These are phyloP conservation scores for Drosophila bocki DNA, from an alignment of 1,140 invertebrate genomes.

Conservation along the genomic window DNA sequence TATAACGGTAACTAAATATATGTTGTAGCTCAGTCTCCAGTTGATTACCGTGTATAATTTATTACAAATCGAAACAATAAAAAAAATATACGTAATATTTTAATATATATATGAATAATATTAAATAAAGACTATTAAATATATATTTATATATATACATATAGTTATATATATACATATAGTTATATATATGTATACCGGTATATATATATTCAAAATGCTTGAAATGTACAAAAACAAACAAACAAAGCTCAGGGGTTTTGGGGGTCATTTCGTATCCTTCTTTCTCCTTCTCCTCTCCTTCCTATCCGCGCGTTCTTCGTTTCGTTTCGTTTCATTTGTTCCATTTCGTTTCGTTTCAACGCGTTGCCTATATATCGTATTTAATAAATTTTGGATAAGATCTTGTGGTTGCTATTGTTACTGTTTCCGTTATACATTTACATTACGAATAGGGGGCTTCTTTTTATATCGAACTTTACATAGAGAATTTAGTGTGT, in stretches of 20 bases:
- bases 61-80: conserved; percentile 70
- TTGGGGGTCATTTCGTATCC: conserved; percentile 14
- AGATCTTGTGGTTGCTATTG: conserved; percentile 32
- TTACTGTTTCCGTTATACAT: conserved; percentile 35
- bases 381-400: conserved; percentile 42
- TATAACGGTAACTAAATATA: conserved; percentile 84
- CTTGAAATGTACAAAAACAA: conserved; percentile 61
- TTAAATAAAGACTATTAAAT: conserved; percentile 53
- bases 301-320: conserved; percentile 27
- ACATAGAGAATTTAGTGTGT: conserved; percentile 46
- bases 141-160: conserved; percentile 41
- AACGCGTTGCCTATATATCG: conserved; percentile 45
- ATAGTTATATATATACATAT: conserved; percentile 47
- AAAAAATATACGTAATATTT: conserved; percentile 46
- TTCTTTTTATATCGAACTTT: conserved; percentile 35
- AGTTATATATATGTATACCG: conserved; percentile 44
- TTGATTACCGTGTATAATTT: conserved; percentile 77
- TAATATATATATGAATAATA: conserved; percentile 42
- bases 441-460: conserved; percentile 40
- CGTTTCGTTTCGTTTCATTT: conserved; percentile 7
- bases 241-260: conserved; percentile 46
- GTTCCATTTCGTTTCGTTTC: conserved; percentile 43
- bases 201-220: conserved; percentile 53
- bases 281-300: conserved; percentile 18
- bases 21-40: conserved; percentile 85